phyloP scores from a whole-genome alignment of 2,888 invertebrate species.

The Nebria salina region DNA sequence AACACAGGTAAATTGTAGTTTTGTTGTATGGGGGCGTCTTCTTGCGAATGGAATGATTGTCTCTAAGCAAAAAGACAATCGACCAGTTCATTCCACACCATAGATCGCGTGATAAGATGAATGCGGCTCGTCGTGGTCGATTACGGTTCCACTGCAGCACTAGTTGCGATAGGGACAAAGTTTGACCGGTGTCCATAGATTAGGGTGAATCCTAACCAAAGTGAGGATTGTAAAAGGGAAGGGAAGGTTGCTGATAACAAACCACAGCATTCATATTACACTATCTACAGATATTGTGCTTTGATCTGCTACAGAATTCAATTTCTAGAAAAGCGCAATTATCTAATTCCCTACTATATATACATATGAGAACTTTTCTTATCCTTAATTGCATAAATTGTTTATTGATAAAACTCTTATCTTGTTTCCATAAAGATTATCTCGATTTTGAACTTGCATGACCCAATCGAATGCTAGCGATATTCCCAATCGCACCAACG shows the following conservation, averaged over 20 bases:
- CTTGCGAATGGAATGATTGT: background rate
- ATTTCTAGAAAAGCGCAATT: background rate
- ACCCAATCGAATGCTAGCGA: too few relatives aligned
- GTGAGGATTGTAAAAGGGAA: background rate
- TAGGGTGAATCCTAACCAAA: background rate
- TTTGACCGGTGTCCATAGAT: background rate
- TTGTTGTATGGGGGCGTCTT: background rate
- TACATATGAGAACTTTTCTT: background rate
- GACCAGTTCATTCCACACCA: background rate
- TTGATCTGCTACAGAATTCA: background rate
- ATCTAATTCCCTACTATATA: background rate
- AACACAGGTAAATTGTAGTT: constrained; percentile 22
- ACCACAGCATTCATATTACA: background rate
- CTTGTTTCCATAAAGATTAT: too few relatives aligned
- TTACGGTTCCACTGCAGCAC: background rate
- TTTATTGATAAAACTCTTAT: too few relatives aligned
- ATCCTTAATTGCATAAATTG: background rate
- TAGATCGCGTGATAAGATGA: background rate
- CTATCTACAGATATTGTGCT: background rate
- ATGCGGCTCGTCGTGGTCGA: background rate
- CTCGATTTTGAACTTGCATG: too few relatives aligned
- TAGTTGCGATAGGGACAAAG: background rate
- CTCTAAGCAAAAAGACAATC: background rate
- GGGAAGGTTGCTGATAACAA: background rate
- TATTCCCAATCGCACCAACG: too few relatives aligned